Base-by-base conservation (phyloP, 2,888 invertebrate species). In the Cryptocephalus moraei region DNA sequence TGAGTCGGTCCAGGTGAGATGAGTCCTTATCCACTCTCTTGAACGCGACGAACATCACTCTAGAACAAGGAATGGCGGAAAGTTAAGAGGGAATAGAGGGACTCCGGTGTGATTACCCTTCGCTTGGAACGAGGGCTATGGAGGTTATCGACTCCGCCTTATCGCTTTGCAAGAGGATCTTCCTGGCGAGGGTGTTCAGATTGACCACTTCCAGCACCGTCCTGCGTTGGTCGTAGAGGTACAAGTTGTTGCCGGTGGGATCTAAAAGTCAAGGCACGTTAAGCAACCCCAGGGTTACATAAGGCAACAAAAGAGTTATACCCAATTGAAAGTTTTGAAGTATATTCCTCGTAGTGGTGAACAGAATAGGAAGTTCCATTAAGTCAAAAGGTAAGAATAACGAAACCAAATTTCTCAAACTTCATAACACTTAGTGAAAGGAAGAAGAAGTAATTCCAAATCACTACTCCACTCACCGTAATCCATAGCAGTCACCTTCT, bases 241-340 rank as follows among this genome's bases (percentile, higher is more conserved):
- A 91, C 0, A 91, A 67, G 54, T 81, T 82, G 50, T 86, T 81
- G 0, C 84, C 80, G 8, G 80, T 71, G 55, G 80, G 75, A 71
- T 91, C 90, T 83, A 43, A 9, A 58, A 54, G 22, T 60, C 1
- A 59, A 61, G 32, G 32, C 47, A 41, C n/a, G n/a, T n/a, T n/a
- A n/a, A n/a, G n/a, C n/a, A n/a, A n/a, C n/a, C n/a, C n/a, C n/a
- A n/a, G n/a, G n/a, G n/a, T n/a, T n/a, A n/a, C n/a, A n/a, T n/a
- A n/a, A n/a, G n/a, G n/a, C n/a, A n/a, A n/a, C n/a, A n/a, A n/a
- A n/a, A n/a, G n/a, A n/a, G n/a, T n/a, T n/a, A n/a, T n/a, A n/a
- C n/a, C n/a, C n/a, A n/a, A n/a, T n/a, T n/a, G n/a, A n/a, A n/a
- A n/a, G n/a, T n/a, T n/a, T n/a, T n/a, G n/a, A n/a, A n/a, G n/a